Base-by-base conservation (phyloP, 30 jellyfish, hydroid and myxozoan genomes). In the Cassiopea xamachana region DNA sequence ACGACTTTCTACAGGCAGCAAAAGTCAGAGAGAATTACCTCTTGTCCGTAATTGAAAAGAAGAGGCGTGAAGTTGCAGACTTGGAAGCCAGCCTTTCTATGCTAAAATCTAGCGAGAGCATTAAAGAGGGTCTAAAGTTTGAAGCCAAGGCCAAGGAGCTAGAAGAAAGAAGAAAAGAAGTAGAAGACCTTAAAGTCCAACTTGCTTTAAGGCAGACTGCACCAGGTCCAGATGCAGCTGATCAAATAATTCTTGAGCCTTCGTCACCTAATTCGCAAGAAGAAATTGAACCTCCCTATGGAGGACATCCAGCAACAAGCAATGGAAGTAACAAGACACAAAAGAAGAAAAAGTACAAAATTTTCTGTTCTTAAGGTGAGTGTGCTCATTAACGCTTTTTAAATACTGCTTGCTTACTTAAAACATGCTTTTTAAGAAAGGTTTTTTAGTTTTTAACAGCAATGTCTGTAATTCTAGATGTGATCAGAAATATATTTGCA, bases 351-450 rank as follows among this genome's bases (percentile, higher is more conserved):
- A 79, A 73, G 48, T 55, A 49, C 39, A 51, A 86, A 14, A 39
- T 88, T 2, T 79, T 88, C 61, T 88, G 95, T 55, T 80, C 90
- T 7, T 88, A 18, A 71, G 85, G 92, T 82, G 46, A 43, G 89
- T 17, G 13, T 77, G 49, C 39, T 27, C 39, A 27, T 27, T 27
- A 27, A 27, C 39, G 39, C 39, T 27, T 27, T 27, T 27, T 27
- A 27, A 27, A 27, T 27, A 27, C 39, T 27, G 39, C 39, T 27
- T 27, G 39, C 39, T 27, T 27, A 27, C 39, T 27, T 27, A 27
- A 27, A 27, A 27, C 39, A 27, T 27, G 39, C 39, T 27, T 27
- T 27, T 27, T 27, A 27, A 27, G 39, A 27, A 27, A 27, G 39
- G 39, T 27, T 27, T 27, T 27, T 27, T 27, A 27, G 39, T 27